These are phyloP conservation scores for Perca fluviatilis DNA, from an alignment of 2,113 vertebrate species.

Conservation along the genomic window DNA sequence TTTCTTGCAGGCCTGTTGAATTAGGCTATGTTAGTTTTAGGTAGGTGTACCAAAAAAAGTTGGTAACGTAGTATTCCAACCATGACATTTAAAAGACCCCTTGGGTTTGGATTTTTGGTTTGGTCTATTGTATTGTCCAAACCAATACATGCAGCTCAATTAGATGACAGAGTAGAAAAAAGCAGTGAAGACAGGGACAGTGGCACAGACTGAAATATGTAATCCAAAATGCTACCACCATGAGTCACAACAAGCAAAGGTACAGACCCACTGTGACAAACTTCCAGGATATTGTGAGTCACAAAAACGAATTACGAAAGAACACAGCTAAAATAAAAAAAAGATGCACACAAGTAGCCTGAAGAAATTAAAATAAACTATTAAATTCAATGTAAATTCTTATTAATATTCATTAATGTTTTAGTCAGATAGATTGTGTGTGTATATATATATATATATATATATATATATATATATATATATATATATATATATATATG, in stretches of 20 bases:
- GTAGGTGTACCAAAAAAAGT: neutral
- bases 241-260: slow-evolving; percentile 9
- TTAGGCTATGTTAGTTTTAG: neutral
- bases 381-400: neutral
- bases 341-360: neutral
- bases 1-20: neutral
- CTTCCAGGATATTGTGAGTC: slow-evolving; percentile 24
- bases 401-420: neutral
- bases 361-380: neutral
- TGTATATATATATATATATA: no score
- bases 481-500: no score
- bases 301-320: neutral
- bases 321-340: neutral
- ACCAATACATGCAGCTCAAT: neutral
- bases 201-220: neutral
- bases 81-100: neutral
- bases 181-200: neutral
- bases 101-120: neutral
- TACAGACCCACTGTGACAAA: neutral
- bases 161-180: neutral
- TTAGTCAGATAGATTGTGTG: neutral
- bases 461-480: no score
- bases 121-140: no score
- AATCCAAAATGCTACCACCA: neutral
- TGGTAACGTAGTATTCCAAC: neutral